Conservation (phyloP, 1,140 invertebrate genomes). For the Marisa cornuarietis region DNA sequence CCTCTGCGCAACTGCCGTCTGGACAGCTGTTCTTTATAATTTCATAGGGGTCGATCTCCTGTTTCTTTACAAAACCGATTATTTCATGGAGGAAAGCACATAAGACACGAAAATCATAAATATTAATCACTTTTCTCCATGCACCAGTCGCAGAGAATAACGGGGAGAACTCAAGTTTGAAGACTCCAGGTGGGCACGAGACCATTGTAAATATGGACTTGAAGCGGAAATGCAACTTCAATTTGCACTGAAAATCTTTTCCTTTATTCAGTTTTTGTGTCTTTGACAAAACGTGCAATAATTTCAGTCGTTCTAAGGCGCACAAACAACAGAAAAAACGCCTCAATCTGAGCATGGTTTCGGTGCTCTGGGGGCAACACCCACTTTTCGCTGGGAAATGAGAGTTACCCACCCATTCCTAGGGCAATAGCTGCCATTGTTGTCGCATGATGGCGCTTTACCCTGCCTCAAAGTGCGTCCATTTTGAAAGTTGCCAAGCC, state of each 20-base stretch:
- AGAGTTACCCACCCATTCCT: slow-evolving; percentile 44
- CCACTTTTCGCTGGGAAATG: slow-evolving; percentile 27
- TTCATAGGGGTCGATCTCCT: slow-evolving; percentile 37
- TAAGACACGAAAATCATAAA: slow-evolving; percentile 43
- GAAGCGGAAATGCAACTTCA: slow-evolving; percentile 4
- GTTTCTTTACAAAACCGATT: slow-evolving; percentile 34
- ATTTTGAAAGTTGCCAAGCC: slow-evolving; percentile 29
- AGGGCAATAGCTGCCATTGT: slow-evolving; percentile 35
- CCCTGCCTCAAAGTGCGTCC: slow-evolving; percentile 33
- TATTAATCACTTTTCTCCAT: slow-evolving; percentile 37
- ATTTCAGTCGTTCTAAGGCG: slow-evolving; percentile 16
- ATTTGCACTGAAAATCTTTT: not conserved
- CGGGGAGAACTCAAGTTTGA: slow-evolving; percentile 12
- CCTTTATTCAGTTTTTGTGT: slow-evolving; percentile 24
- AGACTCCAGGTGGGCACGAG: slow-evolving; percentile 29
- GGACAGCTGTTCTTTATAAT: slow-evolving; percentile 36
- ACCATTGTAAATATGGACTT: slow-evolving; percentile 12
- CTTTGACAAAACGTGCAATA: slow-evolving; percentile 25
- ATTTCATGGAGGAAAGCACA: slow-evolving; percentile 34
- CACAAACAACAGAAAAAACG: slow-evolving; percentile 5
- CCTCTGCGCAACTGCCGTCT: slow-evolving; percentile 30
- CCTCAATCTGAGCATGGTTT: slow-evolving; percentile 6
- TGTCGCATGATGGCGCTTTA: slow-evolving; percentile 43
- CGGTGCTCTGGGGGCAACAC: slow-evolving; percentile 25
- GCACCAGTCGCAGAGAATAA: not conserved